Base-by-base conservation (phyloP, 2,888 invertebrate species). In the Drosophila anceps region DNA sequence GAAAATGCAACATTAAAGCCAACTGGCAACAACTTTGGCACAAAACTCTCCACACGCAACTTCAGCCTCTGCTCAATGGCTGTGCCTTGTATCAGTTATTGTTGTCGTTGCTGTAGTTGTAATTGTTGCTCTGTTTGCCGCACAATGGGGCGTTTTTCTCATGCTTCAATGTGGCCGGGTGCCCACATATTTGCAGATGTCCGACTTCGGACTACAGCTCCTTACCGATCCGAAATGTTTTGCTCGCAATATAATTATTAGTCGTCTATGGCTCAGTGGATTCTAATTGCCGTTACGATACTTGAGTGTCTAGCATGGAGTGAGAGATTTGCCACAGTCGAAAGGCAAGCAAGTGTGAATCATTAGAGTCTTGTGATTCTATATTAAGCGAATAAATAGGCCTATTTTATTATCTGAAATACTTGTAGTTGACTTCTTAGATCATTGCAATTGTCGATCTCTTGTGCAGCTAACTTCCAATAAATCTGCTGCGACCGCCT, bases 1-100 rank as follows among this genome's bases (percentile, higher is more conserved):
- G 84, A 85, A 84, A 85, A 87, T 85, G 84, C 84, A 85, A 87
- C 84, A 87, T 86, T 74, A 76, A 84, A 86, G 86, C 82, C 82
- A 86, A 86, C 84, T 69, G 79, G 74, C 69, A 79, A 76, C 86
- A 78, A 74, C 82, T 86, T 79, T 85, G 79, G 79, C 84, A 81
- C 77, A 79, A 12, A 50, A 75, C 71, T 75, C 81, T 79, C 70
- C 80, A 75, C 84, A 84, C 87, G 87, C 84, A 86, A 80, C 76
- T 59, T 67, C 44, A 48, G 61, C 18, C 71, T 57, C 69, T 60
- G 51, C 58, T 69, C 70, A 69, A 69, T 62, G 69, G 43, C 44
- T 54, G 39, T 41, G 46, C 46, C 33, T 46, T 71, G 73, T 70
- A 73, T 79, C 44, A 20, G 44, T 64, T 72, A 61, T 46, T 73